A percentile compares a stretch with the other conserved stretches of the same genome.
These are phyloP conservation scores for Strigops habroptila DNA, from an alignment of 2,113 vertebrate species.

Conservation along the genomic window DNA sequence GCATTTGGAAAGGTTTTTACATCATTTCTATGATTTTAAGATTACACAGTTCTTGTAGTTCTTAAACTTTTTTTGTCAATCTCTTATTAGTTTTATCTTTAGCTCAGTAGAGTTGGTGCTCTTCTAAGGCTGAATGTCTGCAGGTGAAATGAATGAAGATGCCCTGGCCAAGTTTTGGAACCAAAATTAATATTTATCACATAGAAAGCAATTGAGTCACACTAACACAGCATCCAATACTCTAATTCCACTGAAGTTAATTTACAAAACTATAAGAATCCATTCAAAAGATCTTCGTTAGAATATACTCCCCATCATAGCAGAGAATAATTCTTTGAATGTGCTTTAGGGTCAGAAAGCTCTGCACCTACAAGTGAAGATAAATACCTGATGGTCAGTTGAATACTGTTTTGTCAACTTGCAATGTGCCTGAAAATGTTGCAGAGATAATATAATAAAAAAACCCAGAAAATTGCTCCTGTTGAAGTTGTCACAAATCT, in stretches of 20 bases:
- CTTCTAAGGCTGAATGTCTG: not conserved
- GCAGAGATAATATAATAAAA: not conserved
- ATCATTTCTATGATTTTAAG: not conserved
- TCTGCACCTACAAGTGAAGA: not conserved
- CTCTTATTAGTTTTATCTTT: not conserved
- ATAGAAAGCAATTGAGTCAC: not conserved
- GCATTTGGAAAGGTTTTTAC: not conserved
- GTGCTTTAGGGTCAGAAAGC: not conserved
- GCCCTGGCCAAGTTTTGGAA: not conserved
- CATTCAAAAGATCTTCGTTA: not conserved
- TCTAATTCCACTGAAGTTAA: not conserved
- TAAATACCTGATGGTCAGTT: not conserved
- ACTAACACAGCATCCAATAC: not conserved
- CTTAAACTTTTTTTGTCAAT: not conserved
- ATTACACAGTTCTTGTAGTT: not conserved
- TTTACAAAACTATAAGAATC: not conserved
- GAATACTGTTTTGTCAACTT: not conserved
- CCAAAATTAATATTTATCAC: not conserved
- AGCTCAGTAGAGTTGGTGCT: not conserved
- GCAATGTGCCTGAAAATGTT: not conserved
- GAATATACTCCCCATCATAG: not conserved
- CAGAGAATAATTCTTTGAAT: not conserved
- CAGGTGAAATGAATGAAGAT: not conserved
- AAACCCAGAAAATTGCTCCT: not conserved
- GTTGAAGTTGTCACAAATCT: not conserved